phyloP scores from a whole-genome alignment of 2,113 vertebrate genomes.

The Gadus chalcogrammus region DNA sequence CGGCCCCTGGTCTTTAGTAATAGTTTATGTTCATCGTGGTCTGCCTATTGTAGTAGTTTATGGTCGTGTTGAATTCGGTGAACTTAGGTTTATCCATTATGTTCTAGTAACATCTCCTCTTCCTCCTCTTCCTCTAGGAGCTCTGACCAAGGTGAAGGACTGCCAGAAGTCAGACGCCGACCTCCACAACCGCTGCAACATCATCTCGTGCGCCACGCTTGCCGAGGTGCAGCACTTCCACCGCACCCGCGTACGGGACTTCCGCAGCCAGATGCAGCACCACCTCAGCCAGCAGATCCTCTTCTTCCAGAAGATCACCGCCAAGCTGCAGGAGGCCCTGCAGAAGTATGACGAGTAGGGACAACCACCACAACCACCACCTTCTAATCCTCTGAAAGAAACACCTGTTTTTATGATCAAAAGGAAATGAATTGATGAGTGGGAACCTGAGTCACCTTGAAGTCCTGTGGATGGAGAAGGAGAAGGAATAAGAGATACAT shows the following conservation, averaged over 20 bases:
- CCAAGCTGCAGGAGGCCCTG: slow-evolving; percentile 91
- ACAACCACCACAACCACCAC: background rate
- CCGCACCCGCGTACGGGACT: slow-evolving; percentile 91
- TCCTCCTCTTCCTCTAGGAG: slow-evolving; percentile 71
- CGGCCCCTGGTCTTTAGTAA: no score
- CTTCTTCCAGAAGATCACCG: slow-evolving; percentile 96
- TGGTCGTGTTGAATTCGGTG: no score
- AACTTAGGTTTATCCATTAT: no score
- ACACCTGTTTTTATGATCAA: background rate
- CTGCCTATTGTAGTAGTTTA: no score
- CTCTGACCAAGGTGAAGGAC: slow-evolving; percentile 96
- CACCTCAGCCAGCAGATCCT: slow-evolving; percentile 92
- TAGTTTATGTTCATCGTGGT: no score
- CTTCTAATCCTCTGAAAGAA: background rate
- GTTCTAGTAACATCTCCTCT: slow-evolving; percentile 19
- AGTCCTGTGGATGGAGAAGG: no score
- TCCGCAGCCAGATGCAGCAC: slow-evolving; percentile 95
- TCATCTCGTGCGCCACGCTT: slow-evolving; percentile 93
- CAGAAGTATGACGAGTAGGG: slow-evolving; percentile 81
- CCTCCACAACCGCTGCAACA: slow-evolving; percentile 94
- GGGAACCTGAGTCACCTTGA: no score
- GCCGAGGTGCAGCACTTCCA: slow-evolving; percentile 99
- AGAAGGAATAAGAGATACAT: no score
- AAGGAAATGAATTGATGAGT: no score
- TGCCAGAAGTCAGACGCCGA: slow-evolving; percentile 86